These are phyloP conservation scores for Cacoxenus indagator DNA, from an alignment of 2,888 invertebrate genomes.

Conservation along the genomic window DNA sequence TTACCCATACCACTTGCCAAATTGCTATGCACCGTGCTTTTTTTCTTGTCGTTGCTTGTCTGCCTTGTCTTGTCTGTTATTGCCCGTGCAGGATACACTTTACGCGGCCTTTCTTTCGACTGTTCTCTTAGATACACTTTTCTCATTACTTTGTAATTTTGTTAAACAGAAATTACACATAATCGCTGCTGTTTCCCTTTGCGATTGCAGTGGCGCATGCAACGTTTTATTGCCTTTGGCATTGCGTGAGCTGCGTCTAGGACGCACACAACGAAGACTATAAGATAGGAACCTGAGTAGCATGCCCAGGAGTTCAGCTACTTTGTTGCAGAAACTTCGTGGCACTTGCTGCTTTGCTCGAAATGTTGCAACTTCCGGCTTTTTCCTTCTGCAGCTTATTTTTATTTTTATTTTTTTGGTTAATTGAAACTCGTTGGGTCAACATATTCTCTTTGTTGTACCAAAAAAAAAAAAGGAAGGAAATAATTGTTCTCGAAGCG, in stretches of 20 bases:
- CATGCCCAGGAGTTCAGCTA: too few species aligned
- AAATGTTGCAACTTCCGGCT: background rate
- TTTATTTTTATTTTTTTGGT: conserved; percentile 2
- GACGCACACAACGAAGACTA: background rate
- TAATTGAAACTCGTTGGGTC: conserved; percentile 16
- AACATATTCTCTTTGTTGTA: background rate
- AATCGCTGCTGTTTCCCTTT: conserved; percentile 15
- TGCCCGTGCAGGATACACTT: background rate
- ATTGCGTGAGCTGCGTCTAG: background rate
- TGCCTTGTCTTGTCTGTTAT: too few species aligned
- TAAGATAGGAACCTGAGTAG: background rate
- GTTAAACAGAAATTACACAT: conserved; percentile 19
- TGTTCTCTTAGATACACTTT: background rate
- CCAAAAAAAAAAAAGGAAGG: background rate
- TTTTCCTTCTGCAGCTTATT: background rate
- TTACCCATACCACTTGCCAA: too few species aligned
- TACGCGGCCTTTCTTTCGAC: background rate
- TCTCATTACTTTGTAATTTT: conserved; percentile 20
- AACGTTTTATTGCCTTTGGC: conserved; percentile 20
- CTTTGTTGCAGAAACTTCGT: too few species aligned
- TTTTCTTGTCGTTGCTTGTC: too few species aligned
- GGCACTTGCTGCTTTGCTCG: background rate
- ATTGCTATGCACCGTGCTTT: too few species aligned
- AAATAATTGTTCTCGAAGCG: background rate
- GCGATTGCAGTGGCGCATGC: conserved; percentile 6